A percentile compares a stretch with the other conserved stretches of the same genome.
Conservation (phyloP, 1,140 invertebrate genomes). For the Wiebesia pumilae region DNA sequence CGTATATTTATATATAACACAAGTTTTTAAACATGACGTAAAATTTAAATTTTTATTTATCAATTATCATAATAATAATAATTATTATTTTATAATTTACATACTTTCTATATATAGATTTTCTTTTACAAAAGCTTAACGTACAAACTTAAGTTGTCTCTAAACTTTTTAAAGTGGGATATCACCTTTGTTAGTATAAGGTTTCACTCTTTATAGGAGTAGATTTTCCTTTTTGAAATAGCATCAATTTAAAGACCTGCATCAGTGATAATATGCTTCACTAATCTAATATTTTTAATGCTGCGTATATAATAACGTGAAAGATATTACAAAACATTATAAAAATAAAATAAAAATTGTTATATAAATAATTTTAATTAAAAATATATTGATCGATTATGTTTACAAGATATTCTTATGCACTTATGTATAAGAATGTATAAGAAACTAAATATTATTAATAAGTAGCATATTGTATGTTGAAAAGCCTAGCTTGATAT, state of each 20-base stretch:
- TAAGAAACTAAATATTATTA: too few species aligned
- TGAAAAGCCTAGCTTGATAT: too few species aligned
- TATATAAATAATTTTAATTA: neutral
- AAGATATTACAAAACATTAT: neutral
- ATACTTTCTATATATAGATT: neutral
- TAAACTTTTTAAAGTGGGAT: too few species aligned
- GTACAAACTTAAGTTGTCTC: too few species aligned
- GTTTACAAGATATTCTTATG: too few species aligned
- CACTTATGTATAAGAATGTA: too few species aligned
- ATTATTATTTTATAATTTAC: neutral
- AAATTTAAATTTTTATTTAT: neutral
- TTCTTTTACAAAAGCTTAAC: too few species aligned
- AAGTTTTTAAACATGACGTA: neutral
- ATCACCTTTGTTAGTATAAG: too few species aligned
- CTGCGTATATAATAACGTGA: neutral
- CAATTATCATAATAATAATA: neutral
- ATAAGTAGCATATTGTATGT: too few species aligned
- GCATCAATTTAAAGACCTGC: neutral
- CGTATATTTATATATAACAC: neutral
- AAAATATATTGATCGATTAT: too few species aligned
- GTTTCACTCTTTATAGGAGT: too few species aligned
- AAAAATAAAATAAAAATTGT: neutral
- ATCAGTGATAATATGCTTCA: neutral
- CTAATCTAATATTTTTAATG: neutral
- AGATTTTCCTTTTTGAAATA: too few species aligned